Percentiles rank a stretch among this genome's conserved stretches.
Conservation (phyloP, 1,140 invertebrate genomes). For the Drosophila prosaltans region DNA sequence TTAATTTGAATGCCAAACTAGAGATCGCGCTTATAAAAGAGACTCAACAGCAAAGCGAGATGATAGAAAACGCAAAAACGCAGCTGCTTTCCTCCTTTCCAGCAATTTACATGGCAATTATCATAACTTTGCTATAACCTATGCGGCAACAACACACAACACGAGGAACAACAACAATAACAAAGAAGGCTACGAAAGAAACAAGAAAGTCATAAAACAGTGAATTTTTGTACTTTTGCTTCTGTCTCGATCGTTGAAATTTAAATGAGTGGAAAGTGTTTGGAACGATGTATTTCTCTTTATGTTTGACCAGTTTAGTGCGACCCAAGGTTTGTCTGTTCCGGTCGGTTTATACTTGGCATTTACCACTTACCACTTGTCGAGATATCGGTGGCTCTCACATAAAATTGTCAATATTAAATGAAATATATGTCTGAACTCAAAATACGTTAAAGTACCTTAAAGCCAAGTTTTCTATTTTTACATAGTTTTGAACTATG, state of each 20-base stretch:
- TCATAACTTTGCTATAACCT: conserved; percentile 64
- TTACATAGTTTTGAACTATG: not conserved
- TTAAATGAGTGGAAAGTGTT: conserved; percentile 82
- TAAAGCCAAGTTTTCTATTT: conserved; percentile 60
- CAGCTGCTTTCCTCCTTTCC: conserved; percentile 53
- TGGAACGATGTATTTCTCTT: conserved; percentile 41
- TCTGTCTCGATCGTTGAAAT: conserved; percentile 60
- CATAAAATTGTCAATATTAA: conserved; percentile 44
- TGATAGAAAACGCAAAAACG: conserved; percentile 10
- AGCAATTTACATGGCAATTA: conserved; percentile 75
- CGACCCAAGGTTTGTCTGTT: conserved; percentile 17
- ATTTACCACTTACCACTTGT: conserved; percentile 18
- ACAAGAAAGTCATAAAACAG: conserved; percentile 45
- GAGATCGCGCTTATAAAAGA: conserved; percentile 33
- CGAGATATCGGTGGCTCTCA: conserved; percentile 15
- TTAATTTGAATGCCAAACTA: conserved; percentile 51
- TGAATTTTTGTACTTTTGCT: conserved; percentile 41
- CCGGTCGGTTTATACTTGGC: conserved; percentile 26
- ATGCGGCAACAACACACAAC: conserved; percentile 16
- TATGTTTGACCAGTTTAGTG: conserved; percentile 35
- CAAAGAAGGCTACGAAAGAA: conserved; percentile 24
- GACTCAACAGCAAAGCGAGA: conserved; percentile 15
- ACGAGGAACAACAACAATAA: conserved; percentile 7
- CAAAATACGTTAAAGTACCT: conserved; percentile 43
- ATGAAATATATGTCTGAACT: conserved; percentile 56